Evolutionary conservation across 2,797 vertebrate genomes (phyloP), one percentile per base, ranked within the genome.

Genomic region (Leptoclinus maculatus): DNA sequence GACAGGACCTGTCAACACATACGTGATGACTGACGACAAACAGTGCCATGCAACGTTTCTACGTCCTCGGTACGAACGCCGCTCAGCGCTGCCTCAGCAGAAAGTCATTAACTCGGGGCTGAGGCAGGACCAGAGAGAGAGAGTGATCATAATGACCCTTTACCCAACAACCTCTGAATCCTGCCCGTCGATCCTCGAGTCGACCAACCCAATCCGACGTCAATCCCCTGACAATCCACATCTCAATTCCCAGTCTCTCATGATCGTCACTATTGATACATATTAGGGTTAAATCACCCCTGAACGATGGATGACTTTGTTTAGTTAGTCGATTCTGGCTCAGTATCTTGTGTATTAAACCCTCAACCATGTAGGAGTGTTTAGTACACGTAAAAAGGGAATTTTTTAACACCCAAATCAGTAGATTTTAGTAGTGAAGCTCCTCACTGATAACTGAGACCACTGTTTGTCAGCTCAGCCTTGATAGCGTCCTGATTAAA

Each of bases 271-370:
- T 36, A 71, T 82, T 60, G 83, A 79, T 57, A 70, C 57, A 10
- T 60, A 71, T 77, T 66, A 67, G 59, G 38, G 76, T 67, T 72
- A 80, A 83, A 78, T 71, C 87, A 85, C 25, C 78, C 83, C 38
- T 66, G 68, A 87, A 83, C 78, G 89, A 90, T 80, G 71, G 83
- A 91, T 88, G 86, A 73, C 77, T 85, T 32, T 64, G 72, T 65
- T 25, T 41, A 67, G 39, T 1, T 36, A 71, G 70, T 77, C 66
- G 14, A 78, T 82, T 59, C 7, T n/a, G 56, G n/a, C 12, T 21
- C 60, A 23, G 3, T 25, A 21, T 14, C 21, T 16, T 59, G 9
- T 38, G 59, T 6, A 3, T 56, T 25, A 59, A 36, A 63, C 32
- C 34, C 65, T 32, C 45, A 53, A 36, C 57, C 32, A 39, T 32